Evolutionary conservation across 35 echinoderm and acorn worm genomes (phyloP).

Genomic region (Amphiura filiformis): DNA sequence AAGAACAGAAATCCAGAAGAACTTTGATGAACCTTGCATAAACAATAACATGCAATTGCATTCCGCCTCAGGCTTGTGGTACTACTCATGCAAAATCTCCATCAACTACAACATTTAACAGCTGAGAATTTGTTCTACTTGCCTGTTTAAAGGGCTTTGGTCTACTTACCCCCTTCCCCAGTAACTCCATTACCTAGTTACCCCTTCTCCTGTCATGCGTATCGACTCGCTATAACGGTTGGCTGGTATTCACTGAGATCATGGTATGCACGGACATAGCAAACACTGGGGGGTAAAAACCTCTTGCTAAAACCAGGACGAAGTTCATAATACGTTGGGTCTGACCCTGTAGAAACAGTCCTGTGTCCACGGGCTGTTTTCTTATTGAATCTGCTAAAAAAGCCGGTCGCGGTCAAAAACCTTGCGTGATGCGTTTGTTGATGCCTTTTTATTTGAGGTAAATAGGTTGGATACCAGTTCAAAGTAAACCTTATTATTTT

Average conservation of each 20-base stretch:
- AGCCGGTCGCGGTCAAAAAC: constrained; percentile 4
- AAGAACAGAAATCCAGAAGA: too few species aligned
- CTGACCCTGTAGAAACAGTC: neutral
- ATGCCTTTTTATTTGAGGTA: too few species aligned
- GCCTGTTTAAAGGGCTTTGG: neutral
- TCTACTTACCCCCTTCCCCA: neutral
- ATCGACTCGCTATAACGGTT: neutral
- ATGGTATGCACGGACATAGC: neutral
- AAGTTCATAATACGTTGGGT: neutral
- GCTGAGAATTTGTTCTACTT: neutral
- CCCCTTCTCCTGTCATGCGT: neutral
- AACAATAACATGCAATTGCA: too few species aligned
- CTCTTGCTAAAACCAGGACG: neutral
- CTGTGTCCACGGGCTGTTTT: neutral
- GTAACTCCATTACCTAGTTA: neutral
- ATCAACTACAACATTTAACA: neutral
- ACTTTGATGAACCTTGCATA: too few species aligned
- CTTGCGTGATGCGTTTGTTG: too few species aligned
- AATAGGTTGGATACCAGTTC: too few species aligned
- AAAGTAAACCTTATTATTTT: too few species aligned
- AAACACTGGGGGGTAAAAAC: neutral
- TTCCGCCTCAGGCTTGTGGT: too few species aligned
- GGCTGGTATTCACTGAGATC: neutral
- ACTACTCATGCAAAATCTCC: too few species aligned
- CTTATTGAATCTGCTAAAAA: neutral